Percentiles rank a stretch among this genome's conserved stretches.
phyloP scores from a whole-genome alignment of 2,797 vertebrate species.

The Iguana delicatissima region DNA sequence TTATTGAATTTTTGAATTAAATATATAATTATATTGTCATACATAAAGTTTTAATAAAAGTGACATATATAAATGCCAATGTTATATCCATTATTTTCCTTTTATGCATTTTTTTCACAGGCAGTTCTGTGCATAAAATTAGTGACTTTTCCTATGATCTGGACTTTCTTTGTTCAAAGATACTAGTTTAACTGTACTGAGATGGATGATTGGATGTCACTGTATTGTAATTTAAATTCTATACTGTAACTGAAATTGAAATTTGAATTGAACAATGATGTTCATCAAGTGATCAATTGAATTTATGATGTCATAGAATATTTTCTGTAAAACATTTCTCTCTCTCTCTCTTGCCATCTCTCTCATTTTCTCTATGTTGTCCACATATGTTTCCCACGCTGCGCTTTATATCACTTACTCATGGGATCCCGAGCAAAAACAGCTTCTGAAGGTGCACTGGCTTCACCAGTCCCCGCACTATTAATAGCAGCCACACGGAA shows the following conservation, averaged over 20 bases:
- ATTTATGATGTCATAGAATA: neutral
- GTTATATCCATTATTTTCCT: neutral
- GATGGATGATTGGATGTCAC: neutral
- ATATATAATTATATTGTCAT: neutral
- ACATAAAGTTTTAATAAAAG: neutral
- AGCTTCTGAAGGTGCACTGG: conserved; percentile 84
- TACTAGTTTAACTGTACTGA: neutral
- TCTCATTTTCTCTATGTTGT: neutral
- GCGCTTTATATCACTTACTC: conserved; percentile 77
- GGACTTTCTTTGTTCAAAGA: neutral
- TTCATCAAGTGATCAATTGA: neutral
- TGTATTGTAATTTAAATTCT: neutral
- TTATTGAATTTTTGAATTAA: neutral
- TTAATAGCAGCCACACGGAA: conserved; percentile 89
- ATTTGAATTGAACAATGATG: neutral
- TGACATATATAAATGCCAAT: neutral
- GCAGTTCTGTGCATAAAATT: neutral
- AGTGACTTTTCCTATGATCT: neutral
- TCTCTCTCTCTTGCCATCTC: neutral
- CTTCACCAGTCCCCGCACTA: conserved; percentile 84
- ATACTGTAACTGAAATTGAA: neutral
- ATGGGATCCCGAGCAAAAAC: conserved; percentile 83
- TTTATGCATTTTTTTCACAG: neutral
- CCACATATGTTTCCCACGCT: neutral
- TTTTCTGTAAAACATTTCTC: neutral